A percentile compares a stretch with the other conserved stretches of the same genome.
phyloP scores from a whole-genome alignment of 1,140 invertebrate genomes.

The Tetranychus urticae region DNA sequence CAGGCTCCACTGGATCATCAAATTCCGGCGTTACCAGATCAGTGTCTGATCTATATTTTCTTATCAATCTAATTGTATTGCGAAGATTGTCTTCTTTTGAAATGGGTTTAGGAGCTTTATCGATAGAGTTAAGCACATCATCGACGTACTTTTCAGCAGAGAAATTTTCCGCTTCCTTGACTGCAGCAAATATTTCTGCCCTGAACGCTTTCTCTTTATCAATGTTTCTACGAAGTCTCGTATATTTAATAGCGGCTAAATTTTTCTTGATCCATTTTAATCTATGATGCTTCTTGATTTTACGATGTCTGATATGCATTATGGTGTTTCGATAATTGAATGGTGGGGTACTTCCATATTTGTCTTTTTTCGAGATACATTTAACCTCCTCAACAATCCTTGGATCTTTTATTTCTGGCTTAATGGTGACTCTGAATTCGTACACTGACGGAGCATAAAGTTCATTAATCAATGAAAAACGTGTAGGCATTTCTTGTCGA shows the following conservation, averaged over 20 bases:
- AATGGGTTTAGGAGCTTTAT: conserved; percentile 1
- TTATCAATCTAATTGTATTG: not conserved
- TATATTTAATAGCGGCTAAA: not conserved
- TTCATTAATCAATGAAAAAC: too few species aligned
- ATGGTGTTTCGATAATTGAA: not conserved
- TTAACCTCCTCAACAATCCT: too few species aligned
- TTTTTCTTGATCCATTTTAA: conserved; percentile 7
- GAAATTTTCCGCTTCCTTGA: conserved; percentile 10
- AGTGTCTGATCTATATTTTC: conserved; percentile 4
- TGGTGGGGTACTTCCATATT: too few species aligned
- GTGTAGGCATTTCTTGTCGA: too few species aligned
- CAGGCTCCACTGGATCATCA: not conserved
- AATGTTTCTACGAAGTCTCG: conserved; percentile 2
- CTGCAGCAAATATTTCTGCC: conserved; percentile 5
- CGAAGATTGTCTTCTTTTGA: not conserved
- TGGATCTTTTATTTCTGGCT: too few species aligned
- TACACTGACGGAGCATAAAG: too few species aligned
- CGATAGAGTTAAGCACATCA: conserved; percentile 7
- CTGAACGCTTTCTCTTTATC: conserved; percentile 9
- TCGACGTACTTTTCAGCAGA: conserved; percentile 9
- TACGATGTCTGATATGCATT: not conserved
- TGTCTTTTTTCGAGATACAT: too few species aligned
- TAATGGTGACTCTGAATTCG: too few species aligned
- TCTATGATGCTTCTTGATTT: conserved; percentile 9
- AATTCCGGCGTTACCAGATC: conserved; percentile 2